Evolutionary conservation across 2,888 invertebrate species (phyloP).

Genomic region (Subacronicta megacephala): DNA sequence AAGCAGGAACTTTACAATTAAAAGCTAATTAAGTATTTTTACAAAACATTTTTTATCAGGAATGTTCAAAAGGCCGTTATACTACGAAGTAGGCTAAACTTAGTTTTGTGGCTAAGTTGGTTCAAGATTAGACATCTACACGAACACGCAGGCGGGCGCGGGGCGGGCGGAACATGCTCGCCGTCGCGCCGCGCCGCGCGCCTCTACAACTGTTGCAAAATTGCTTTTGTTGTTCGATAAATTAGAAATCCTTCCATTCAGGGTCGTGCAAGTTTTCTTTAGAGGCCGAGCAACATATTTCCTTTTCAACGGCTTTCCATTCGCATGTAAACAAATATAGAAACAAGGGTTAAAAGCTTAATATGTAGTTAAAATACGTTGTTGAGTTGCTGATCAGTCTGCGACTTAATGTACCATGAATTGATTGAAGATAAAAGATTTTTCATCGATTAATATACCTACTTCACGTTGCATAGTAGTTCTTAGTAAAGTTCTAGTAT

Average conservation of each 20-base stretch:
- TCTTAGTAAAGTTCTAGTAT: too few species aligned
- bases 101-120: constrained; percentile 72
- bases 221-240: constrained; percentile 78
- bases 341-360: constrained; percentile 32
- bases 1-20: constrained; percentile 54
- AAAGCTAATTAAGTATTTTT: constrained; percentile 54
- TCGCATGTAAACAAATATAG: constrained; percentile 42
- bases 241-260: constrained; percentile 74
- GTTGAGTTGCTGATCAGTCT: constrained; percentile 37
- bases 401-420: constrained; percentile 36
- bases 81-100: constrained; percentile 72
- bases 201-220: constrained; percentile 75
- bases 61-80: constrained; percentile 65
- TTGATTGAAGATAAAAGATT: constrained; percentile 45
- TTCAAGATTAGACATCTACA: constrained; percentile 76
- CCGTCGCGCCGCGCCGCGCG: constrained; percentile 43
- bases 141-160: constrained; percentile 59
- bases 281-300: constrained; percentile 60
- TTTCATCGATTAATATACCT: constrained; percentile 18
- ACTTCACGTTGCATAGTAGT: background rate
- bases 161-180: constrained; percentile 49
- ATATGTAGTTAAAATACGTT: constrained; percentile 32
- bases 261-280: constrained; percentile 65
- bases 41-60: constrained; percentile 59
- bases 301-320: constrained; percentile 60